Percentiles rank a stretch among this genome's conserved stretches.
These are phyloP conservation scores for Bos javanicus DNA, from an alignment of 2,113 vertebrate genomes.

Conservation along the genomic window DNA sequence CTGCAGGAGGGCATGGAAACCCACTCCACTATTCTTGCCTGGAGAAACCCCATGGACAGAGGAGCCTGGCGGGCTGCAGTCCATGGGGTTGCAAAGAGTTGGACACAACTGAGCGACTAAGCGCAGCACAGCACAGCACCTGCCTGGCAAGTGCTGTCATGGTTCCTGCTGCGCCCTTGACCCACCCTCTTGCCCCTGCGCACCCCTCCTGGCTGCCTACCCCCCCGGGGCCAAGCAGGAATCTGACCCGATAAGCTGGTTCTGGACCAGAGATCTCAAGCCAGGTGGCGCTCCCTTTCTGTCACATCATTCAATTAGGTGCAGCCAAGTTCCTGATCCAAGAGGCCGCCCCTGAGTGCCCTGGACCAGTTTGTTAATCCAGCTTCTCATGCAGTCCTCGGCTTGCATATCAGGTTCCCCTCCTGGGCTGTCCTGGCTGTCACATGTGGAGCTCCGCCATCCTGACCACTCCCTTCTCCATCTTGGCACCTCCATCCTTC, in stretches of 20 bases:
- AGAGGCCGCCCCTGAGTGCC: rapidly evolving
- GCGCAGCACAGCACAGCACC: not conserved
- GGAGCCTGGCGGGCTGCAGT: not conserved
- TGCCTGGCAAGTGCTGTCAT: not conserved
- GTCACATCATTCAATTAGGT: not conserved
- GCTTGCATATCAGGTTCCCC: not conserved
- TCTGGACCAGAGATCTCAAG: not conserved
- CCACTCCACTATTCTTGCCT: not conserved
- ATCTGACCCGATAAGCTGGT: not conserved
- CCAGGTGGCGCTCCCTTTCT: not conserved
- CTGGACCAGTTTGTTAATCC: not conserved
- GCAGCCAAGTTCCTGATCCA: not conserved
- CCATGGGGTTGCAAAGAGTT: rapidly evolving
- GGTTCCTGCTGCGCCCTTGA: rapidly evolving
- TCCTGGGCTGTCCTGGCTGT: not conserved
- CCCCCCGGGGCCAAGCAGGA: not conserved
- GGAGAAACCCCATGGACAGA: not conserved
- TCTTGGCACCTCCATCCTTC: not conserved
- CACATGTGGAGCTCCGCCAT: too few species aligned
- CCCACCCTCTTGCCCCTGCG: not conserved
- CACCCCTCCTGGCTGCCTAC: not conserved
- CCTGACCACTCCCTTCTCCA: not conserved
- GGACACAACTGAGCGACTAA: not conserved
- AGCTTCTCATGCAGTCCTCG: not conserved
- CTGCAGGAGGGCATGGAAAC: not conserved